Conservation (phyloP, 2,113 vertebrate genomes). For the Daboia siamensis region DNA sequence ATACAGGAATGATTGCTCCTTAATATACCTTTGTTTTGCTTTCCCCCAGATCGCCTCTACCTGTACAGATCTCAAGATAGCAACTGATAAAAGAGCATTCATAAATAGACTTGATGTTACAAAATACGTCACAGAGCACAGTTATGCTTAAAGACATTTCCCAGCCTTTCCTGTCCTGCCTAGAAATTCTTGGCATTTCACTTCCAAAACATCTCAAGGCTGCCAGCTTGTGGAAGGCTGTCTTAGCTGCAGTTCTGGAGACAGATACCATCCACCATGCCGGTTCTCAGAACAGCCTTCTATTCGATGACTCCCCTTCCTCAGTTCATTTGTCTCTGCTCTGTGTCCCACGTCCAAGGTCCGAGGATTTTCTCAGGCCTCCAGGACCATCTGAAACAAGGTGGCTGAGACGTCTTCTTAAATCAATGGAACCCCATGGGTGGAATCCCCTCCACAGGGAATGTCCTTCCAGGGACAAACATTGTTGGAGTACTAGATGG, state of each 20-base stretch:
- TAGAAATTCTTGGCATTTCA: not conserved
- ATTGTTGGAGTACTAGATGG: not conserved
- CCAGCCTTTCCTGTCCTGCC: not conserved
- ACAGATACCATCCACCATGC: not conserved
- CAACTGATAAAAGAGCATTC: not conserved
- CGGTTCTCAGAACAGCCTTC: not conserved
- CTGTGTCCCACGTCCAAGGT: not conserved
- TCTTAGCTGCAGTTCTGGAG: not conserved
- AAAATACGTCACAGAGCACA: not conserved
- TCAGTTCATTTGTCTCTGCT: not conserved
- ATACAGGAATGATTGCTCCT: accelerated
- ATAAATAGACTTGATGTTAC: not conserved
- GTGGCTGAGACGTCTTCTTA: not conserved
- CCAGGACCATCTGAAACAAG: not conserved
- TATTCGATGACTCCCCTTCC: not conserved
- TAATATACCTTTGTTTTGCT: not conserved
- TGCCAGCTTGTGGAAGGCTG: not conserved
- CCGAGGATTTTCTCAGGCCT: not conserved
- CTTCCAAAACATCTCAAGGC: not conserved
- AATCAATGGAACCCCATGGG: not conserved
- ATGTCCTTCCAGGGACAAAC: not conserved
- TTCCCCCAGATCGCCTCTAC: not conserved
- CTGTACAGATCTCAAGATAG: not conserved
- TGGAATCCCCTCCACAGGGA: not conserved
- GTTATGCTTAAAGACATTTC: not conserved